These are phyloP conservation scores for Penaeus vannamei DNA, from an alignment of 1,140 invertebrate genomes.

Conservation along the genomic window DNA sequence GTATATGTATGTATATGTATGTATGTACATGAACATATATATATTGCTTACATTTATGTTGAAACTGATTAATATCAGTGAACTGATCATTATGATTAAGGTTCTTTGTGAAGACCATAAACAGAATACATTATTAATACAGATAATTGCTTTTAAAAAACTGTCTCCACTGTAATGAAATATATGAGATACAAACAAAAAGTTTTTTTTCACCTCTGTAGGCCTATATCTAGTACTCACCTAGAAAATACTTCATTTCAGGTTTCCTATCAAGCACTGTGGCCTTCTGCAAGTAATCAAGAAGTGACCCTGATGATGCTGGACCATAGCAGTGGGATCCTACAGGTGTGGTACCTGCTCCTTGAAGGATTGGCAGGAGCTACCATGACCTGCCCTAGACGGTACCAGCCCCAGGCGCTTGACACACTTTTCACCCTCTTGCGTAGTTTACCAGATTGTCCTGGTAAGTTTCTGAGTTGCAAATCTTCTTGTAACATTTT, in stretches of 20 bases:
- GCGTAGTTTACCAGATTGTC: slow-evolving; percentile 80
- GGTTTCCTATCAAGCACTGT: slow-evolving; percentile 54
- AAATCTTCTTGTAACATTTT: no score
- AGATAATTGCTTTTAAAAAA: no score
- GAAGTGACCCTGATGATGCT: slow-evolving; percentile 74
- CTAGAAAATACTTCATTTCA: background rate
- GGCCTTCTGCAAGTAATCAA: slow-evolving; percentile 39
- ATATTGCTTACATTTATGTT: no score
- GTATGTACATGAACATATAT: no score
- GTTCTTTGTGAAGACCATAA: no score
- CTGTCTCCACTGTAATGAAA: no score
- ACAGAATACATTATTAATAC: no score
- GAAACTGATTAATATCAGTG: no score
- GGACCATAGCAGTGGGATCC: slow-evolving; percentile 86
- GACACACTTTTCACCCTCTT: slow-evolving; percentile 90
- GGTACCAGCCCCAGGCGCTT: slow-evolving; percentile 88
- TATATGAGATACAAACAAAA: no score
- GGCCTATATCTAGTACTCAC: background rate
- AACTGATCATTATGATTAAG: no score
- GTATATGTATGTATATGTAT: no score
- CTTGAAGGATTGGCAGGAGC: slow-evolving; percentile 91
- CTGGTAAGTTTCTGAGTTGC: slow-evolving; percentile 38
- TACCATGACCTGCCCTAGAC: slow-evolving; percentile 84
- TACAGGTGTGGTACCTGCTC: slow-evolving; percentile 92
- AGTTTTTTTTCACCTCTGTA: no score